Evolutionary conservation across 2,797 vertebrate species (phyloP), one percentile per base, ranked within the genome.

Genomic region (Anisognathus igniventris): DNA sequence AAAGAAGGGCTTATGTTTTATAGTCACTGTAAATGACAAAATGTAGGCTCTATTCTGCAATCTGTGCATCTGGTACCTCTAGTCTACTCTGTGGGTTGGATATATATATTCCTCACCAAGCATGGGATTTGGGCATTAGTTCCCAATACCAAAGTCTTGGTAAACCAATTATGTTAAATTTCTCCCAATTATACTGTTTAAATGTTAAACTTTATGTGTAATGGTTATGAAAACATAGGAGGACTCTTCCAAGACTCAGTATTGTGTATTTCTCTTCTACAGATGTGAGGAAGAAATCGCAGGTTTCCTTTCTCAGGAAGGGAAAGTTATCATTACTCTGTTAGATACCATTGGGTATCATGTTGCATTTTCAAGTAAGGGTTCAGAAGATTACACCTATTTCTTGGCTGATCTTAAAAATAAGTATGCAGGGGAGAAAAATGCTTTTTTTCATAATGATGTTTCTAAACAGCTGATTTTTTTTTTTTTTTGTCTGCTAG

Each of bases 361-460:
- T 53, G 37, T 45, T 82, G 25, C 24, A 82, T 50, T 93, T 96
- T 48, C n/a, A 94, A 86, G 48, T 5, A 66, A 57, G 62, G n/a
- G 25, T 93, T 93, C 68, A 56, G 50, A 90, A 90, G 67, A 74
- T 37, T 82, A 23, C 33, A n/a, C 25, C 31, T 22, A 19, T 87
- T 90, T 54, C 71, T 37, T 45, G 17, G 47, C 5, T 83, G 42
- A 81, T 90, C 77, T 93, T 91, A 82, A 95, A 95, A 95, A 93
- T 84, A 65, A 95, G 8, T 13, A 35, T 48, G 13, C 12, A 44
- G 40, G 31, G 15, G 40, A 7, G 9, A 30, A 56, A 56, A 57
- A 30, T 5, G 3, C 2, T 37, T 37, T 66, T 39, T 84, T 6
- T 66, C 14, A 18, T 70, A 92, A 51, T 25, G 0, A 10, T 50